Conservation (phyloP, 2,113 vertebrate genomes). For the Erpornis zantholeuca region DNA sequence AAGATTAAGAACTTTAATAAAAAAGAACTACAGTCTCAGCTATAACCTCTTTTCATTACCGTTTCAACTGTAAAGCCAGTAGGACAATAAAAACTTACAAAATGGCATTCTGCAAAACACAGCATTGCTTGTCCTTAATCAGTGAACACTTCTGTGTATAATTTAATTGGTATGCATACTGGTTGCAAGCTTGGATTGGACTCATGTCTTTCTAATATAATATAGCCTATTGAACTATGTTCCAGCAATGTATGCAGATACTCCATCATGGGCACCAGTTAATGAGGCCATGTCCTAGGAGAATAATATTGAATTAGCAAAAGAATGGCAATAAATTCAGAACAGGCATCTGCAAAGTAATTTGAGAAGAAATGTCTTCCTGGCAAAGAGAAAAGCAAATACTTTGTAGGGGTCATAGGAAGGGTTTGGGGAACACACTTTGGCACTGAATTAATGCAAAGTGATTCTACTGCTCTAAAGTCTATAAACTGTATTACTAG, state of each 20-base stretch:
- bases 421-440: background rate
- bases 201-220: background rate
- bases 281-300: background rate
- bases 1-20: background rate
- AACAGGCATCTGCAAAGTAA: background rate
- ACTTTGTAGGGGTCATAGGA: background rate
- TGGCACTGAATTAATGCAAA: background rate
- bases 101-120: background rate
- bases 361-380: background rate
- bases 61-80: background rate
- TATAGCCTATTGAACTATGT: background rate
- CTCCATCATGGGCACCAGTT: background rate
- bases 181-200: background rate
- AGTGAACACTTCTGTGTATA: background rate
- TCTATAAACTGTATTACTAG: background rate
- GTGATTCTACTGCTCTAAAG: background rate
- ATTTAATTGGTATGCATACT: background rate
- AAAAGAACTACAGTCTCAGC: background rate
- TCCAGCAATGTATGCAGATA: background rate
- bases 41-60: background rate
- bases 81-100: background rate
- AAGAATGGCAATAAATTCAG: constrained; percentile 34
- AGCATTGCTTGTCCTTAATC: background rate
- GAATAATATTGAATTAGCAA: background rate
- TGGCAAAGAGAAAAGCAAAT: constrained; percentile 13